Evolutionary conservation across 2,888 invertebrate species (phyloP).

Genomic region (Agrotis ipsilon): DNA sequence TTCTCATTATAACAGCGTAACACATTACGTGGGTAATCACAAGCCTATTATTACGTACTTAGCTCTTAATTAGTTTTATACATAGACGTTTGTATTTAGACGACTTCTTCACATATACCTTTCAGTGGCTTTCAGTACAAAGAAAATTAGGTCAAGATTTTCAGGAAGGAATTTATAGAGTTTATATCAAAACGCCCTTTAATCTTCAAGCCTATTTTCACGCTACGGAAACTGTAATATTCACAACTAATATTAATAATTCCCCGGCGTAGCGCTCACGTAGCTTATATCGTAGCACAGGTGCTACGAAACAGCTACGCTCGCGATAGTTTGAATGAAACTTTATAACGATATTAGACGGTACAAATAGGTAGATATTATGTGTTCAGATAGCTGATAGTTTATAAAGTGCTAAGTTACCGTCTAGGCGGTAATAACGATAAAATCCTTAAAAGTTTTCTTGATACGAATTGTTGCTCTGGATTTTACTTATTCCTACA

Average conservation of each 20-base stretch:
- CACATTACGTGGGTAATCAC: slow-evolving; percentile 18
- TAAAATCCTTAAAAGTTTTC: slow-evolving; percentile 42
- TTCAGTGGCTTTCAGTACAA: slow-evolving; percentile 15
- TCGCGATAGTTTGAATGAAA: slow-evolving; percentile 73
- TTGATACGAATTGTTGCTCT: slow-evolving; percentile 24
- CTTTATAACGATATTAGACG: slow-evolving; percentile 62
- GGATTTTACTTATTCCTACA: background rate
- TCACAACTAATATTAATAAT: slow-evolving; percentile 65
- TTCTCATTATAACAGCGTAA: slow-evolving; percentile 31
- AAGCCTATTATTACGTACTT: slow-evolving; percentile 18
- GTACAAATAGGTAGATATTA: slow-evolving; percentile 36
- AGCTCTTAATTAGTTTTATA: slow-evolving; percentile 14
- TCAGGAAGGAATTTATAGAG: slow-evolving; percentile 3
- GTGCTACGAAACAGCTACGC: slow-evolving; percentile 74
- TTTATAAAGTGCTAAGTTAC: slow-evolving; percentile 54
- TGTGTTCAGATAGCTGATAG: slow-evolving; percentile 35
- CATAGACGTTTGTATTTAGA: slow-evolving; percentile 14
- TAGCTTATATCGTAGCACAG: slow-evolving; percentile 72
- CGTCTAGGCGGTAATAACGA: slow-evolving; percentile 21
- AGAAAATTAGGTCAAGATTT: slow-evolving; percentile 32
- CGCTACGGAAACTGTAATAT: slow-evolving; percentile 55
- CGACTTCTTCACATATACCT: slow-evolving; percentile 44
- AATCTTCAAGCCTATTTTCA: slow-evolving; percentile 44
- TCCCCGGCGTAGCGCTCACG: slow-evolving; percentile 63
- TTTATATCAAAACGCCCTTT: slow-evolving; percentile 31